These are phyloP conservation scores for Netta rufina DNA, from an alignment of 2,797 vertebrate species.

Conservation along the genomic window DNA sequence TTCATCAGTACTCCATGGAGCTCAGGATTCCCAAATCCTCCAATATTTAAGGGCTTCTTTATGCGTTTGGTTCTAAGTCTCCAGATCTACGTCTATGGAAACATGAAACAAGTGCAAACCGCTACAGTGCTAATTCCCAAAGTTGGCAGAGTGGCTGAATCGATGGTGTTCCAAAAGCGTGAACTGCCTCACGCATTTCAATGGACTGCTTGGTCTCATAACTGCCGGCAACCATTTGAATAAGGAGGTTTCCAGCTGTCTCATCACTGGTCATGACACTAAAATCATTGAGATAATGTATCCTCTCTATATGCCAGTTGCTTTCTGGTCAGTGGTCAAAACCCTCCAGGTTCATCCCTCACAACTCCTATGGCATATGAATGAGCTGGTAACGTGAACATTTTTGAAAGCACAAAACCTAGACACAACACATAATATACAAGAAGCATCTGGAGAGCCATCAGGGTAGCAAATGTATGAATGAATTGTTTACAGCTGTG, in stretches of 20 bases:
- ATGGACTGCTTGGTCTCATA: neutral
- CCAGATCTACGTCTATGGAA: neutral
- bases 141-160: constrained; percentile 21
- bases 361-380: fast-evolving
- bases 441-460: neutral
- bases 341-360: neutral
- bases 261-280: neutral
- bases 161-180: neutral
- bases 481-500: neutral
- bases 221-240: neutral
- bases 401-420: neutral
- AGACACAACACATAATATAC: neutral
- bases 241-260: neutral
- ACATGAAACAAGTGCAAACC: neutral
- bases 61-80: neutral
- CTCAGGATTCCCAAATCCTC: neutral
- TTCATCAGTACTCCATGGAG: neutral
- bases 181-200: neutral
- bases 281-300: neutral
- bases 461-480: neutral
- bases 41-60: neutral
- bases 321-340: neutral
- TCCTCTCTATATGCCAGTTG: neutral
- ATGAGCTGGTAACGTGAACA: neutral
- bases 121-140: neutral